Base-by-base conservation (phyloP, 2,888 invertebrate species). In the Lymantria monacha region DNA sequence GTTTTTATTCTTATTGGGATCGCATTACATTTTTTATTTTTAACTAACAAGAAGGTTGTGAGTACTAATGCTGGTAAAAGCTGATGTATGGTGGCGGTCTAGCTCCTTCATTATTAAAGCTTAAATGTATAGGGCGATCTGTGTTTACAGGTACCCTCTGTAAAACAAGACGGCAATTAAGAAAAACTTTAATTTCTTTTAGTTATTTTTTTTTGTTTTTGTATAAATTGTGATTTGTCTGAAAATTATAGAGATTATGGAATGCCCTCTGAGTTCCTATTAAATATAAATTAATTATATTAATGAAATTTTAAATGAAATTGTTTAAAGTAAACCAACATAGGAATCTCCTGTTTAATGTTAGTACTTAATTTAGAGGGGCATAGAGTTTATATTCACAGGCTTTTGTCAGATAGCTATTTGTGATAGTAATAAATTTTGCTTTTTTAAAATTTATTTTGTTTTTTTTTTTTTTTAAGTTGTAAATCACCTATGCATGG, bases 331-430 rank as follows among this genome's bases (percentile, higher is more conserved):
- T 57, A 53, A 52, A 63, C 59, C 46, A 60, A 59, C 61, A 68
- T 70, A 66, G 76, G 87, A 90, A 89, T 89, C 88, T 90, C 87
- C 75, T 84, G 85, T 87, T 88, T 89, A 88, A 83, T 77, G 55
- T 70, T 83, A 87, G 89, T 90, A 90, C 90, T 89, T 88, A 86
- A 82, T 72, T 73, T 79, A 83, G 83, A 81, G 83, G 85, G 83
- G 67, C 72, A 66, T 65, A 78, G 71, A 55, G n/a, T 71, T 70
- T 76, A 76, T 31, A 44, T 83, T 79, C 79, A 84, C 83, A 82
- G 83, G 82, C 61, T 54, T 83, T 76, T 76, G 69, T 79, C 69
- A 69, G 69, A 72, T 70, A 70, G 68, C 74, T 74, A 68, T 74
- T n/a, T 81, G 76, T 76, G 85, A 82, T 85, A 82, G 77, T 77